Percentiles rank a stretch among this genome's conserved stretches.
These are phyloP conservation scores for Phalangium opilio DNA, from an alignment of 2,888 invertebrate species.

Conservation along the genomic window DNA sequence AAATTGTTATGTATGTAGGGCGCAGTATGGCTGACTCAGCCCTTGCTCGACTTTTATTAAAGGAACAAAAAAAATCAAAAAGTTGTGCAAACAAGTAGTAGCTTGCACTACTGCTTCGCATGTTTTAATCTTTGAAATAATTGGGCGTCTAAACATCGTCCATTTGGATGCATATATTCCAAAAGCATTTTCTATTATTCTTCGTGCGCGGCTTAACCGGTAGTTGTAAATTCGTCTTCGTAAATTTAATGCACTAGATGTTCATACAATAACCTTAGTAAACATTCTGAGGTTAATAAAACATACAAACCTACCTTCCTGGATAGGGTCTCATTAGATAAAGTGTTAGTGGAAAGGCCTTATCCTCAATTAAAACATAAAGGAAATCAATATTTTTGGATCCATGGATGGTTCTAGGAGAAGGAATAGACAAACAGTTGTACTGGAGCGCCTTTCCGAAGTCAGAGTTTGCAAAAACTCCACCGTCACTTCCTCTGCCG, in stretches of 20 bases:
- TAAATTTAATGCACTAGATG: neutral
- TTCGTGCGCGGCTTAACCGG: neutral
- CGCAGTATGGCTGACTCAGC: no score
- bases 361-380: neutral
- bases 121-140: no score
- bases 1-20: no score
- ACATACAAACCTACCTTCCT: neutral
- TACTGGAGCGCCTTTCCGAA: neutral
- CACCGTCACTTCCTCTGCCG: neutral
- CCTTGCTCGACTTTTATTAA: no score
- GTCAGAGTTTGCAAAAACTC: neutral
- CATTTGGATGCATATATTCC: neutral
- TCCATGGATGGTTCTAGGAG: neutral
- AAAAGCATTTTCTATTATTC: conserved; percentile 2
- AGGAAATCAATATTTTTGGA: neutral
- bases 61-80: no score
- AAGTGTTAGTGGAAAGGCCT: neutral
- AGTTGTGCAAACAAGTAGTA: no score
- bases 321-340: conserved; percentile 1
- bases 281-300: no score
- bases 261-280: no score
- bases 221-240: neutral
- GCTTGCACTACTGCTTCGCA: no score
- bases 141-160: neutral
- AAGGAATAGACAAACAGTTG: neutral